Evolutionary conservation across 2,888 invertebrate genomes (phyloP).

Genomic region (Venusia cambrica): DNA sequence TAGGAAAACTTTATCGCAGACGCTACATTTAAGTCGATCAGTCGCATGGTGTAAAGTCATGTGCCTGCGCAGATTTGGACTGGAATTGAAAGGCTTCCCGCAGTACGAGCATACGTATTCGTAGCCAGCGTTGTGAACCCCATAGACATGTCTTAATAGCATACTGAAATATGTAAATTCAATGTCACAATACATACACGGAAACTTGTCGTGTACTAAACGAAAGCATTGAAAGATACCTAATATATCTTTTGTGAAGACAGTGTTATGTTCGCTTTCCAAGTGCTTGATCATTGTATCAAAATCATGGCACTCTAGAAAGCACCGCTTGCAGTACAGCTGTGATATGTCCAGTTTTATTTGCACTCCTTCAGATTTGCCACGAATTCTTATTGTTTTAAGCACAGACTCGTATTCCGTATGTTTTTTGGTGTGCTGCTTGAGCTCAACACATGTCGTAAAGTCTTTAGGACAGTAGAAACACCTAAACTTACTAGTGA

Average conservation of each 20-base stretch:
- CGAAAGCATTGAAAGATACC: slow-evolving; percentile 17
- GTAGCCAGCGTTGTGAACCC: slow-evolving; percentile 14
- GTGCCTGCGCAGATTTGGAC: slow-evolving; percentile 13
- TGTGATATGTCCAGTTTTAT: slow-evolving; percentile 54
- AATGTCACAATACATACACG: slow-evolving; percentile 16
- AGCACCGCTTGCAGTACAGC: slow-evolving; percentile 28
- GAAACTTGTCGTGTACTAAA: slow-evolving; percentile 22
- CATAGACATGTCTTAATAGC: slow-evolving; percentile 18
- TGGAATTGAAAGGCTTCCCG: slow-evolving; percentile 15
- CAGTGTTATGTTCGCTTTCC: slow-evolving; percentile 26
- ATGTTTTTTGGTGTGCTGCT: slow-evolving; percentile 55
- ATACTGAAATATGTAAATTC: slow-evolving; percentile 20
- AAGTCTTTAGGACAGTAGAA: slow-evolving; percentile 67
- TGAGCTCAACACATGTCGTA: slow-evolving; percentile 50
- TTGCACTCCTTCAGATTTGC: slow-evolving; percentile 51
- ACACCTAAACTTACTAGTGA: slow-evolving; percentile 58
- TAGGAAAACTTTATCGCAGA: slow-evolving; percentile 14
- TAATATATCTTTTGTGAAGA: slow-evolving; percentile 5
- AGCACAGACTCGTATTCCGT: slow-evolving; percentile 54
- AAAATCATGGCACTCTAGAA: slow-evolving; percentile 13
- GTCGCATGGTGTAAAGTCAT: slow-evolving; percentile 10
- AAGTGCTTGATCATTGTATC: slow-evolving; percentile 21
- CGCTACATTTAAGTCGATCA: slow-evolving; percentile 12
- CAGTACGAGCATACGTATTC: slow-evolving; percentile 20
- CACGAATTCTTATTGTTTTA: slow-evolving; percentile 53